Evolutionary conservation across 2,888 invertebrate genomes (phyloP), one percentile per base, ranked within the genome.

Genomic region (Hyles lineata): DNA sequence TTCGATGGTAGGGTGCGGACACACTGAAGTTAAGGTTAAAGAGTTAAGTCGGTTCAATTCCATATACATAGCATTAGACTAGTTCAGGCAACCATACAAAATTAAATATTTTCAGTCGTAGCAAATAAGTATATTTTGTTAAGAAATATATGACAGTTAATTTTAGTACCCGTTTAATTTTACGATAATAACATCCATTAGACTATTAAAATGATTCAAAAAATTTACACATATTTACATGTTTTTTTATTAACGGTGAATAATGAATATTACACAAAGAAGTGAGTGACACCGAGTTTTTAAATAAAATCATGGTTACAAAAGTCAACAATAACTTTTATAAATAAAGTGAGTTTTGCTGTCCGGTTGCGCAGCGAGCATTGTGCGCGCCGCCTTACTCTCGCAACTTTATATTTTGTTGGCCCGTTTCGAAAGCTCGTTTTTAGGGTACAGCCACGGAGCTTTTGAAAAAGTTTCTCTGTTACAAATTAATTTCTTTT

Each of bases 341-440:
- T 32, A 35, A n/a, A 35, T n/a, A n/a, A 19, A 62, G 2, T 8
- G 63, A 43, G 67, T 23, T 15, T 23, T 3, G 19, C 35, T 50
- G 23, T 67, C 50, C 50, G 67, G 50, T 67, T 43, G 43, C 50
- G 23, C n/a, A 55, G 55, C 23, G 67, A 43, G 50, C 43, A 55
- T 19, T 67, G 67, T 67, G 67, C 43, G 23, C 43, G 21, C 15
- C 23, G 67, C 67, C 23, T 67, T 67, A 67, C 63, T 6, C 67
- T 43, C 17, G 67, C 67, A 67, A 50, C 67, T 67, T 67, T 77
- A 71, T 63, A 75, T 76, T 78, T 76, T 76, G 76, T 76, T 72
- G 74, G 74, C 77, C 74, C 79, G 79, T 80, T 82, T 79, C 75
- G 76, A 78, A 79, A 79, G 76, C 77, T 79, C 74, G 76, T 78